Evolutionary conservation across 1,140 invertebrate species (phyloP).

Genomic region (Drosophila kurseongensis): DNA sequence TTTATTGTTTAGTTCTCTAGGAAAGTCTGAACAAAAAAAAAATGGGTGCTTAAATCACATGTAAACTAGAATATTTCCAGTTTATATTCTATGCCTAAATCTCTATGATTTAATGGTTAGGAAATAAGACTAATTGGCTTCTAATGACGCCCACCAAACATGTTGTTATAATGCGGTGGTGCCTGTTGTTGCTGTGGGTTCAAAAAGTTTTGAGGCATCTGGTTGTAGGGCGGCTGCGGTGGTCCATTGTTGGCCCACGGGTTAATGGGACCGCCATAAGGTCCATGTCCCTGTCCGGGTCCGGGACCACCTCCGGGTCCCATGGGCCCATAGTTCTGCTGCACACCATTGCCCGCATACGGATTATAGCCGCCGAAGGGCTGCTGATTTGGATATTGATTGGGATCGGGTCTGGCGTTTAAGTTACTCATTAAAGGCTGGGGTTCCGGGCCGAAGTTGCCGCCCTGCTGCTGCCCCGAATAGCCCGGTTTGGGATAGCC

Average conservation of each 20-base stretch:
- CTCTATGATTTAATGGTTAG: neutral
- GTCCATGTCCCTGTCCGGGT: neutral
- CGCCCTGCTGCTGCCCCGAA: constrained; percentile 19
- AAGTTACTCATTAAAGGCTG: constrained; percentile 6
- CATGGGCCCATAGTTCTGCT: constrained; percentile 30
- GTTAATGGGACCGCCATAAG: constrained; percentile 34
- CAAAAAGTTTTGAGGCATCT: constrained; percentile 42
- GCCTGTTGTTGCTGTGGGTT: constrained; percentile 43
- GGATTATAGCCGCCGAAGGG: constrained; percentile 39
- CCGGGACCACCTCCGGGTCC: neutral
- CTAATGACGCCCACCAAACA: constrained; percentile 56
- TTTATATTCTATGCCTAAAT: neutral
- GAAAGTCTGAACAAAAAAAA: neutral
- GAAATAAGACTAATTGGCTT: neutral
- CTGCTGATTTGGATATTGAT: constrained; percentile 6
- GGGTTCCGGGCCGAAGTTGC: neutral
- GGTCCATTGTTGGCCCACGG: constrained; percentile 59
- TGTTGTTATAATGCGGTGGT: constrained; percentile 52
- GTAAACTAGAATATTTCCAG: neutral
- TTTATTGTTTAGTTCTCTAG: neutral
- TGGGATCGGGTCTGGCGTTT: constrained; percentile 8
- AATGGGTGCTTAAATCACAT: neutral
- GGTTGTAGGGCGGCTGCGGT: constrained; percentile 36
- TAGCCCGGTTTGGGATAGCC: constrained; percentile 6
- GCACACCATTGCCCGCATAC: constrained; percentile 18